A percentile compares a stretch with the other conserved stretches of the same genome.
Conservation (phyloP, 1,140 invertebrate genomes). For the Cephus cinctus region DNA sequence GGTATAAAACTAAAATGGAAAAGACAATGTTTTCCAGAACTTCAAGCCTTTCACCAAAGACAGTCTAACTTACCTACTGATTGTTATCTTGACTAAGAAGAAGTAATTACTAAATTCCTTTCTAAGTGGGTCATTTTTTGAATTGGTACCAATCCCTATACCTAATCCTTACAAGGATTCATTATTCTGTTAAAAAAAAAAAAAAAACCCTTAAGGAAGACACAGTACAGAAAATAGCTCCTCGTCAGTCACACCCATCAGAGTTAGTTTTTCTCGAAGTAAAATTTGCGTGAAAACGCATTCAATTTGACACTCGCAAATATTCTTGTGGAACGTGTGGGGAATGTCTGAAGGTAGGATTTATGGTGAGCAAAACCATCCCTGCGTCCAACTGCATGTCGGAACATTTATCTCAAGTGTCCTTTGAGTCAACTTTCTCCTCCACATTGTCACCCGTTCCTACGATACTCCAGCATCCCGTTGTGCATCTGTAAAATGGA, state of each 20-base stretch:
- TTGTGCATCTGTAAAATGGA: neutral
- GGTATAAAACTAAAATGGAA: too few species aligned
- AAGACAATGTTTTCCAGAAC: too few species aligned
- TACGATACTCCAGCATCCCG: neutral
- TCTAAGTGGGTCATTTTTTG: constrained; percentile 4
- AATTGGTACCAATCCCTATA: neutral
- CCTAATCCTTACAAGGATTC: neutral
- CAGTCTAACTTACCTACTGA: too few species aligned
- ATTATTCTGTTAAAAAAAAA: neutral
- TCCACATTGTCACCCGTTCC: constrained; percentile 1
- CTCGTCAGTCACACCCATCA: neutral
- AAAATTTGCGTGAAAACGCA: constrained; percentile 22
- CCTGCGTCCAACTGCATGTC: neutral
- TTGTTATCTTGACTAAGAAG: too few species aligned
- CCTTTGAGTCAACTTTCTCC: neutral
- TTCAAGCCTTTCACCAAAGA: too few species aligned
- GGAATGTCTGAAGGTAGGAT: neutral
- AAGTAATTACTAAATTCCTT: too few species aligned
- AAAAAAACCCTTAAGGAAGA: neutral
- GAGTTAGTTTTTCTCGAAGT: neutral
- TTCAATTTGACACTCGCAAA: too few species aligned
- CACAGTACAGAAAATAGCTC: neutral
- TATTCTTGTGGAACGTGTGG: neutral
- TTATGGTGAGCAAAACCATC: neutral
- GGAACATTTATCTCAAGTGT: neutral